Base-by-base conservation (phyloP, 1,140 invertebrate genomes). In the Zaprionus africanus region DNA sequence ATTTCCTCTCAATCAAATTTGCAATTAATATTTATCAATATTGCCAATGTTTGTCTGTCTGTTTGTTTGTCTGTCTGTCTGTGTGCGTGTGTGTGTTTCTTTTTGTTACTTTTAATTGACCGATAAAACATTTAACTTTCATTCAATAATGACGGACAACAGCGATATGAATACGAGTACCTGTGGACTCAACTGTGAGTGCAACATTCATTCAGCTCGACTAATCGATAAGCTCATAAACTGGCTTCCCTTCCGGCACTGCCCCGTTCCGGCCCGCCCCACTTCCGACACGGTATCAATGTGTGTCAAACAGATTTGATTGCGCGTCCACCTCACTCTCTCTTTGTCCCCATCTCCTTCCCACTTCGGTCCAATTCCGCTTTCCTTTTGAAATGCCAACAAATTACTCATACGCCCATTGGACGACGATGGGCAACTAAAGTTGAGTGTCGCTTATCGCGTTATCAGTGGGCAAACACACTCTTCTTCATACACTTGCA, bases 381-480 rank as follows among this genome's bases (percentile, higher is more conserved):
- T 46, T 43, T 17, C n/a, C 41, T 46, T 41, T 19, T 9, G 26
- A 19, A 53, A n/a, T 46, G 41, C 41, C 41, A 46, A 46, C 41
- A 46, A 46, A 79, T 81, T 81, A 82, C 76, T 62, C 82, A 85
- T 86, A 79, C 79, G 82, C 71, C 71, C 26, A 64, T 56, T 76
- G 61, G 66, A 61, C 15, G 15, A 43, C 34, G 34, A 13, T 36
- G 11, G 34, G 34, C 34, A 51, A 60, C 19, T 51, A 24, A 54
- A 60, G 63, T 56, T 56, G 64, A 74, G 65, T 83, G 76, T 76
- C 79, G 68, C 76, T 79, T 84, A 85, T 82, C 66, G 63, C 66
- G 22, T 71, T 82, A 75, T 76, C 73, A 11, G 9, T 34, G 9
- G 9, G 31, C 31, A 34, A 34, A 34, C 31, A 34, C 31, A 11